Evolutionary conservation across 2,113 vertebrate genomes (phyloP), one percentile per base, ranked within the genome.

Genomic region (Thamnaconus septentrionalis): DNA sequence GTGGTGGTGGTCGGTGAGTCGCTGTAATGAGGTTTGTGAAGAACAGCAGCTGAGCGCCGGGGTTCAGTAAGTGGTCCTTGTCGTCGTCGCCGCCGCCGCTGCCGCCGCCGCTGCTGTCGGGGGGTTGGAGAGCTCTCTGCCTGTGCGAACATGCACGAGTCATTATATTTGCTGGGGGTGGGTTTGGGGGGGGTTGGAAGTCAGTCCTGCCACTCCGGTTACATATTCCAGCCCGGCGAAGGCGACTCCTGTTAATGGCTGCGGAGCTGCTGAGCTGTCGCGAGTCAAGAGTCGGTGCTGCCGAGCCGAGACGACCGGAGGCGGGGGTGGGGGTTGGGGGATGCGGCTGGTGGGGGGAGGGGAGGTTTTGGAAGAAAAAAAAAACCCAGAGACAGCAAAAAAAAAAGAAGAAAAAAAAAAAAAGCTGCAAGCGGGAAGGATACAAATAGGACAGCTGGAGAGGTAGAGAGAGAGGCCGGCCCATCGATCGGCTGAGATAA

Each of bases 401-500:
- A 83, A 69, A 76, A 85, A 81, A 76, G 75, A 69, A 76, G 73
- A 10, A 7, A 41, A 8, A 42, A 54, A 62, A 52, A 45, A 53
- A 55, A 39, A 56, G 67, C 43, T 8, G 41, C 4, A 48, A 41
- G 58, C 55, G 75, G 71, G 68, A 71, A 71, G 64, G 78, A 79
- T 79, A 71, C 68, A 77, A 78, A 80, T 49, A 73, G 83, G 79
- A 71, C 71, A 71, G 78, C 52, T 4, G 73, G 63, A 65, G 75
- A 73, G 54, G 64, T 11, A 57, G 69, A 61, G 61, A 76, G 73
- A 79, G 84, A 86, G 90, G 89, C 82, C 59, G 76, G 76, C 79
- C 56, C 88, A 92, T 92, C 86, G 90, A 92, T 90, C 85, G 82
- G 79, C 82, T 80, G 76, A 90, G 88, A 93, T 92, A 86, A 91